Evolutionary conservation across 2,113 vertebrate species (phyloP), one percentile per base, ranked within the genome.

Genomic region (Ictalurus punctatus): DNA sequence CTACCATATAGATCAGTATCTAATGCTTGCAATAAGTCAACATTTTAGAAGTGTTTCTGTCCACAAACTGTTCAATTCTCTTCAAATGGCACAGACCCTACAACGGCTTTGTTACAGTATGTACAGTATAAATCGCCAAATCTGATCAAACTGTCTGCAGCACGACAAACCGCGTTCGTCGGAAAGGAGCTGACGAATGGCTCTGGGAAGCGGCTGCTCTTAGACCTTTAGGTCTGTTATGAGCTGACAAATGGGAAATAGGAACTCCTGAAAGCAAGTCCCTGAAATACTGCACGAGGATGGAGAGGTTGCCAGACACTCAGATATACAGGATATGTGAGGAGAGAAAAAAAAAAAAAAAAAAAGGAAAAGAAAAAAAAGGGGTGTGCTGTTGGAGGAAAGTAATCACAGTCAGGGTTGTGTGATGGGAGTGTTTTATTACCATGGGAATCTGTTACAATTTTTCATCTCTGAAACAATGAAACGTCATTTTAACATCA

Each of bases 121-220:
- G 23, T 88, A 74, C 61, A 84, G 23, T 88, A 74, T 74, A 84
- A 84, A 88, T 88, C 19, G n/a, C 40, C 48, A 81, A 87, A 67
- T 30, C 86, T 79, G 86, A 87, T 79, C 37, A 87, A 63, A n/a
- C 67, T 40, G 73, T 83, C 52, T 44, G 34, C 58, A 74, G 37
- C 9, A 48, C 17, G 40, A 25, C 56, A 58, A 83, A 84, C 34
- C 14, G 21, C 52, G 23, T 84, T 65, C n/a, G 40, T 54, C 21
- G 2, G n/a, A 34, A 67, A 58, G 40, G 25, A 54, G 71, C 37
- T 84, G 81, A 88, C 30, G 34, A 84, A 76, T 25, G 27, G 37
- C 82, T 79, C 34, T 40, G 71, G 40, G 27, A 54, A 73, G 58
- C 3, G 0, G 25, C 27, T 76, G 71, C 40, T 44, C 82, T 76